Evolutionary conservation across 1,140 invertebrate species (phyloP).

Genomic region (Trachymyrmex septentrionalis): DNA sequence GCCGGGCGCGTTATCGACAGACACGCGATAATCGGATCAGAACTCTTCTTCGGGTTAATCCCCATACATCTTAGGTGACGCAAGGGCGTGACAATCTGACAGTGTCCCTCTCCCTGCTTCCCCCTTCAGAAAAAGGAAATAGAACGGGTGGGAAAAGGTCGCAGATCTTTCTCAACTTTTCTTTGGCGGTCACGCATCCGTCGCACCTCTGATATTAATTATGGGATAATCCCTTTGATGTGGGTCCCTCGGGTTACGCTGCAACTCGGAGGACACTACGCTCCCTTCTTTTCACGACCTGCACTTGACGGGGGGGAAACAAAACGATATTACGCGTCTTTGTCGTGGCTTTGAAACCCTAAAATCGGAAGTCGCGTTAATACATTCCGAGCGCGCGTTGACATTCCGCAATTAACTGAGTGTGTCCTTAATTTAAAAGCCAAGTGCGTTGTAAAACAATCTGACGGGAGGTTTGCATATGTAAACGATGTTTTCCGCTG

Average conservation of each 20-base stretch:
- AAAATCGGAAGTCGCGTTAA: constrained; percentile 40
- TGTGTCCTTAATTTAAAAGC: constrained; percentile 22
- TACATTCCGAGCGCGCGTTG: constrained; percentile 32
- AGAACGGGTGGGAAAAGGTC: background rate
- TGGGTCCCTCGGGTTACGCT: constrained; percentile 52
- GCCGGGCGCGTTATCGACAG: constrained; percentile 36
- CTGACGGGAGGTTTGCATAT: background rate
- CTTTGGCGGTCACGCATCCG: constrained; percentile 78
- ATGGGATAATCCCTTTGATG: constrained; percentile 81
- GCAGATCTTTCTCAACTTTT: constrained; percentile 59
- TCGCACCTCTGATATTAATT: constrained; percentile 80
- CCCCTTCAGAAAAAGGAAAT: background rate
- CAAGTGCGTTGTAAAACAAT: constrained; percentile 1
- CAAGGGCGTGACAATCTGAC: constrained; percentile 56
- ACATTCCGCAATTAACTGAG: constrained; percentile 29
- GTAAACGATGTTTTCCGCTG: background rate
- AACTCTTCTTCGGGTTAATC: constrained; percentile 65
- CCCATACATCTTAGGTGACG: constrained; percentile 63
- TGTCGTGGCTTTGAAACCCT: constrained; percentile 5
- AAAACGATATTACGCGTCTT: constrained; percentile 38
- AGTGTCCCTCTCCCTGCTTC: background rate
- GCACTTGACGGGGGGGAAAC: constrained; percentile 6
- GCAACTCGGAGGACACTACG: constrained; percentile 47
- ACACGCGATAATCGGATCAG: constrained; percentile 70
- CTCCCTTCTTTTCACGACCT: constrained; percentile 41